A percentile compares a stretch with the other conserved stretches of the same genome.
These are phyloP conservation scores for Palythoa caribaeorum DNA, from an alignment of 92 coral and sea anemone species.

Conservation along the genomic window DNA sequence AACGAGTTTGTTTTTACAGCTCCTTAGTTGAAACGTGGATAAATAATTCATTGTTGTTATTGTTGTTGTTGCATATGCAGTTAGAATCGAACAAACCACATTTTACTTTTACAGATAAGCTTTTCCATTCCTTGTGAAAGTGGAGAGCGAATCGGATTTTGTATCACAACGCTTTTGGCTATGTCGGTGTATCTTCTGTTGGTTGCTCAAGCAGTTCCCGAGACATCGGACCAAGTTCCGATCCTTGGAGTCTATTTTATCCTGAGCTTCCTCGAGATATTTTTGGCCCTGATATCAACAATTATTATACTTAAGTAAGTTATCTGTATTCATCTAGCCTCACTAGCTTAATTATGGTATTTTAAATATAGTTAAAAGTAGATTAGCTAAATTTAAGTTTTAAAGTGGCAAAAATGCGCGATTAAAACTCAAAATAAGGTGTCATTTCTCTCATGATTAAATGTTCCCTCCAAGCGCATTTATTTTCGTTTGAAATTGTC, in stretches of 20 bases:
- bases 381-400: no score
- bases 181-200: conserved; percentile 84
- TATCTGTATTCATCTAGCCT: background rate
- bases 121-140: conserved; percentile 86
- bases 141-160: conserved; percentile 87
- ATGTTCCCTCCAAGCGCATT: no score
- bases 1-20: no score
- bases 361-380: background rate
- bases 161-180: conserved; percentile 76
- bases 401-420: no score
- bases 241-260: conserved; percentile 72
- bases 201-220: conserved; percentile 80
- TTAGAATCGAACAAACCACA: no score
- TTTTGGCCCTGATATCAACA: conserved; percentile 70
- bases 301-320: conserved; percentile 62
- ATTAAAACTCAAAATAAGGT: no score
- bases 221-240: conserved; percentile 73
- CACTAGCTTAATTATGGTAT: background rate
- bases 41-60: no score
- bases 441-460: no score
- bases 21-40: no score
- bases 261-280: conserved; percentile 63
- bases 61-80: no score
- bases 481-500: no score
- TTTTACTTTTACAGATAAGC: conserved; percentile 22